A percentile compares a stretch with the other conserved stretches of the same genome.
Conservation (phyloP, 2,797 vertebrate species). For the Tangara arthus region DNA sequence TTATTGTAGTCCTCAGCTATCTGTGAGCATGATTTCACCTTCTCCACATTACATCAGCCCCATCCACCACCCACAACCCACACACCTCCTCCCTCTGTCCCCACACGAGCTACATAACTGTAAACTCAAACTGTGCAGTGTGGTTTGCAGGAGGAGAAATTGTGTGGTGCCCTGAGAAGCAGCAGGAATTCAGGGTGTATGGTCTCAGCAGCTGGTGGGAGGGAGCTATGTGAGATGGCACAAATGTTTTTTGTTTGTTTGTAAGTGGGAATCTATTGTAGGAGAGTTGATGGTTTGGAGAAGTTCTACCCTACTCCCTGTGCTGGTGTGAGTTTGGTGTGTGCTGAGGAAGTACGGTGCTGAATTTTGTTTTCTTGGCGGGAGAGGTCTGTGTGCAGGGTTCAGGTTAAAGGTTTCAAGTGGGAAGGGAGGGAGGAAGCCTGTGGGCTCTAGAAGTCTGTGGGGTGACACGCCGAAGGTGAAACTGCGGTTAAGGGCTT, state of each 20-base stretch:
- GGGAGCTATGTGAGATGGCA: background rate
- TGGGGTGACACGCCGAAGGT: background rate
- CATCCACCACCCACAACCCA: conserved; percentile 21
- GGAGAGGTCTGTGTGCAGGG: background rate
- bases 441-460: background rate
- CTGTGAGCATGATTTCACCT: background rate
- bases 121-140: background rate
- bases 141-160: background rate
- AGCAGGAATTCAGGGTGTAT: background rate
- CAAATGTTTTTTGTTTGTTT: background rate
- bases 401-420: background rate
- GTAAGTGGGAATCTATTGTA: background rate
- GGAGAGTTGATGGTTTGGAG: background rate
- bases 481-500: background rate
- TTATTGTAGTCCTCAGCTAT: background rate
- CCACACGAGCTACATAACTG: background rate
- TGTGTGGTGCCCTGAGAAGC: background rate
- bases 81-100: background rate
- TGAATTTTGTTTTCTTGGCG: background rate
- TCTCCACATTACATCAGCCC: background rate
- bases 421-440: conserved; percentile 19
- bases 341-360: accelerated
- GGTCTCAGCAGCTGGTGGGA: background rate
- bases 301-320: background rate
- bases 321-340: background rate